Percentiles rank a stretch among this genome's conserved stretches.
These are phyloP conservation scores for Staurois parvus DNA, from an alignment of 2,797 vertebrate genomes.

Conservation along the genomic window DNA sequence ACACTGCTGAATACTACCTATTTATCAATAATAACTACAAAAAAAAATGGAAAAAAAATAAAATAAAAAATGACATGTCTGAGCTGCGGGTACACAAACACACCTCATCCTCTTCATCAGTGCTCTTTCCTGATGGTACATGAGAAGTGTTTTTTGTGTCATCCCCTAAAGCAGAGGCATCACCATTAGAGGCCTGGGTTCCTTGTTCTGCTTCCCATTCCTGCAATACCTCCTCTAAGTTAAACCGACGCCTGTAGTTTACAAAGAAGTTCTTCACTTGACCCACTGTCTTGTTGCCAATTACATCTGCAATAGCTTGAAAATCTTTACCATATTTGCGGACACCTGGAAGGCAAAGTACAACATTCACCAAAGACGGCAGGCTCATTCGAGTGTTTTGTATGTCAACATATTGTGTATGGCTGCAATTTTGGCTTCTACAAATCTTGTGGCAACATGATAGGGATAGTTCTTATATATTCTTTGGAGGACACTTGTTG, in stretches of 20 bases:
- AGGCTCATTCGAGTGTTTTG: slow-evolving; percentile 68
- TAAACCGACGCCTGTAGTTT: slow-evolving; percentile 98
- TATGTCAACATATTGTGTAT: slow-evolving; percentile 45
- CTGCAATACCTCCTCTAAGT: slow-evolving; percentile 99
- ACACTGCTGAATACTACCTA: slow-evolving; percentile 34
- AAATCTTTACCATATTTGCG: slow-evolving; percentile 99
- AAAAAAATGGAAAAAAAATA: slow-evolving; percentile 9
- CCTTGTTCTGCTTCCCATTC: slow-evolving; percentile 99
- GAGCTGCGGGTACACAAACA: slow-evolving; percentile 82
- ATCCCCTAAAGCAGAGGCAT: slow-evolving; percentile 89
- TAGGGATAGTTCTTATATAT: not conserved
- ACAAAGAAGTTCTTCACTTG: slow-evolving; percentile 99
- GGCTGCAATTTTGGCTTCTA: slow-evolving; percentile 7
- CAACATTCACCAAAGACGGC: slow-evolving; percentile 84
- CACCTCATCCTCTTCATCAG: slow-evolving; percentile 95
- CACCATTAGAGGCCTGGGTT: slow-evolving; percentile 90
- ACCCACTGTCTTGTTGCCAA: slow-evolving; percentile 98
- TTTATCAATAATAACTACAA: slow-evolving; percentile 22
- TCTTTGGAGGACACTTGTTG: too few species aligned
- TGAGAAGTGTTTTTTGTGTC: slow-evolving; percentile 93
- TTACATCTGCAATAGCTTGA: slow-evolving; percentile 99
- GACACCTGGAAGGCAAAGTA: slow-evolving; percentile 92
- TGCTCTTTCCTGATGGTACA: slow-evolving; percentile 94
- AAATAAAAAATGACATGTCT: slow-evolving; percentile 67
- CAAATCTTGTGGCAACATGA: not conserved